Conservation (phyloP, 2,797 vertebrate species). For the Rhinoraja longicauda region DNA sequence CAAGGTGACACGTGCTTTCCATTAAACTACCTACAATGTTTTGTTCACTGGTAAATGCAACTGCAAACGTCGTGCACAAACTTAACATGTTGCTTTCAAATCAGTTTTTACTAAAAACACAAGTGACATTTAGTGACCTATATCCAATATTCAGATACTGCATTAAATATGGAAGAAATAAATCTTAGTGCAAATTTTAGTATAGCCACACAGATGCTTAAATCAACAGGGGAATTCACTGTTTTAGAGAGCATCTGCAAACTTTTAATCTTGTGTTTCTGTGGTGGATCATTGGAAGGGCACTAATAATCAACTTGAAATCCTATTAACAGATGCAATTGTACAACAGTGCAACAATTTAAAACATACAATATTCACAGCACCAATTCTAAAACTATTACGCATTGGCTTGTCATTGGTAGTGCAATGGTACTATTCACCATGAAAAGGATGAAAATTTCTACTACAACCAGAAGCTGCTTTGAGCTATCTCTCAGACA, state of each 20-base stretch:
- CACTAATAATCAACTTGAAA: slow-evolving; percentile 23
- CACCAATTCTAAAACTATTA: slow-evolving; percentile 55
- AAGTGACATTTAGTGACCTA: slow-evolving; percentile 11
- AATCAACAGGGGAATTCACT: slow-evolving; percentile 30
- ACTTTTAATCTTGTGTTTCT: slow-evolving; percentile 20
- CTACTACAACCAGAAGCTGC: slow-evolving; percentile 55
- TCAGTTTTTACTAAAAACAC: slow-evolving; percentile 44
- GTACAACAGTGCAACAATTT: slow-evolving; percentile 39
- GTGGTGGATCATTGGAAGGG: slow-evolving; percentile 23
- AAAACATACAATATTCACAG: slow-evolving; percentile 59
- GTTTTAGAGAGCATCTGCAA: neutral
- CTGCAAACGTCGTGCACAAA: slow-evolving; percentile 12
- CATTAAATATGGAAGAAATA: slow-evolving; percentile 29
- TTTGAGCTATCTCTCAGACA: slow-evolving; percentile 46
- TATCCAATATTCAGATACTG: slow-evolving; percentile 10
- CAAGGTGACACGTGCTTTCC: slow-evolving; percentile 13
- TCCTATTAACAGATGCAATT: slow-evolving; percentile 34
- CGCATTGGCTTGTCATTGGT: slow-evolving; percentile 51
- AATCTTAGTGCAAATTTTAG: slow-evolving; percentile 38
- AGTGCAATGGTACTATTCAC: slow-evolving; percentile 52
- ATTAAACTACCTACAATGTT: neutral
- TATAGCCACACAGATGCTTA: slow-evolving; percentile 24
- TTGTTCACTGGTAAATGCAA: slow-evolving; percentile 9
- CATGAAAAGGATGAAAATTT: slow-evolving; percentile 53
- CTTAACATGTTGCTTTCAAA: slow-evolving; percentile 46